Conservation (phyloP, 2,113 vertebrate genomes). For the Numida meleagris region DNA sequence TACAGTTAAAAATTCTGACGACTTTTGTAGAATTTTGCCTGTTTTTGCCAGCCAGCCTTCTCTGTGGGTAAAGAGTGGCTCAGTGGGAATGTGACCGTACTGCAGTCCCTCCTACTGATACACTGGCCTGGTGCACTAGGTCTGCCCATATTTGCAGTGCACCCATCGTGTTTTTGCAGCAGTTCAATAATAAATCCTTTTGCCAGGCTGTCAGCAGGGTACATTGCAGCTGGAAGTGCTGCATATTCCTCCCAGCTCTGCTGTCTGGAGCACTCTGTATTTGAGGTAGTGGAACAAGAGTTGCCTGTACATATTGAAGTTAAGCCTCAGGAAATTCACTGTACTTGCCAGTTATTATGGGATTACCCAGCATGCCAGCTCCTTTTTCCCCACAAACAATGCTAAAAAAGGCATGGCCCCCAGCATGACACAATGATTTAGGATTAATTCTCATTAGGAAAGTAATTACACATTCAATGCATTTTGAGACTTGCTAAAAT, state of each 20-base stretch:
- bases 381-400: neutral
- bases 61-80: neutral
- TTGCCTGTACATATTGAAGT: fast-evolving
- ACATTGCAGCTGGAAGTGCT: neutral
- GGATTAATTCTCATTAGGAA: neutral
- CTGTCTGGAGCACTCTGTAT: neutral
- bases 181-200: neutral
- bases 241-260: neutral
- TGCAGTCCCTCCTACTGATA: neutral
- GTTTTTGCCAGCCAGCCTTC: fast-evolving
- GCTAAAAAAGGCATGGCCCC: neutral
- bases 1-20: fast-evolving
- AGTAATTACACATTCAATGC: neutral
- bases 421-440: neutral
- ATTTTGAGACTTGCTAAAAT: neutral
- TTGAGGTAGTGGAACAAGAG: neutral
- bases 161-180: neutral
- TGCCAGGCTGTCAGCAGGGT: neutral
- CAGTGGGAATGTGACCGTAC: fast-evolving
- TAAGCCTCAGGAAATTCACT: neutral
- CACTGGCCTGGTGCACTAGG: fast-evolving
- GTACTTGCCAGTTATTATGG: neutral
- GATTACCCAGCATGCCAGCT: neutral
- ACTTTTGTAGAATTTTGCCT: neutral
- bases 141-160: neutral